Conservation (phyloP, 1,140 invertebrate genomes). For the Cotesia chilonis region DNA sequence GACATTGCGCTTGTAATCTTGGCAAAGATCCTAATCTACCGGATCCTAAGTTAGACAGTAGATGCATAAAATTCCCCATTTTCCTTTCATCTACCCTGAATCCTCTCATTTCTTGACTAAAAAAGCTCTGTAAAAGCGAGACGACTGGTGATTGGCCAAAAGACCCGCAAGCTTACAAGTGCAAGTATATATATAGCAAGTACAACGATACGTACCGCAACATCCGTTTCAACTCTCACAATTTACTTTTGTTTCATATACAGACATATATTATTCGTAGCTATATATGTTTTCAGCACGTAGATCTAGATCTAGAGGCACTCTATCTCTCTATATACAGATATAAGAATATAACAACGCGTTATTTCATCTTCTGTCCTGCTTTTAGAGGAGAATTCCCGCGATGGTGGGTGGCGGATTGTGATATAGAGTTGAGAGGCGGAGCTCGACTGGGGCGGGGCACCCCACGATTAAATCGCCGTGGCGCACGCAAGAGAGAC, state of each 20-base stretch:
- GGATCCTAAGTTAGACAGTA: background rate
- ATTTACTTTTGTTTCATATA: background rate
- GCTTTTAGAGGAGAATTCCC: background rate
- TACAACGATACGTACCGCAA: constrained; percentile 25
- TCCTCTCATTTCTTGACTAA: background rate
- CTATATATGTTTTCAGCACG: no score
- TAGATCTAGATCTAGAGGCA: no score
- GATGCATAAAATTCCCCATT: constrained; percentile 19
- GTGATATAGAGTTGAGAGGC: constrained; percentile 3
- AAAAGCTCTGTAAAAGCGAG: constrained; percentile 4
- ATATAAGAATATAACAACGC: background rate
- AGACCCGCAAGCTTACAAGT: constrained; percentile 12
- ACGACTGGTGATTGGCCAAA: constrained; percentile 24
- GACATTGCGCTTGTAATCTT: constrained; percentile 28
- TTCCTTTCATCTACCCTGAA: background rate
- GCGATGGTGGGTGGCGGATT: constrained; percentile 30
- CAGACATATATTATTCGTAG: background rate
- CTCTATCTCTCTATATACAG: background rate
- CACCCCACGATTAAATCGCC: constrained; percentile 37
- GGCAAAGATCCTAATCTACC: constrained; percentile 28
- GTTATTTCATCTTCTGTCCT: background rate
- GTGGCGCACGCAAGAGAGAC: constrained; percentile 12
- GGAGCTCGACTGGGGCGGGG: constrained; percentile 32
- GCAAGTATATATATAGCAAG: background rate
- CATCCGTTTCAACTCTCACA: constrained; percentile 20